Evolutionary conservation across 2,888 invertebrate species (phyloP), one percentile per base, ranked within the genome.

Genomic region (Dicyrtoma fusca): DNA sequence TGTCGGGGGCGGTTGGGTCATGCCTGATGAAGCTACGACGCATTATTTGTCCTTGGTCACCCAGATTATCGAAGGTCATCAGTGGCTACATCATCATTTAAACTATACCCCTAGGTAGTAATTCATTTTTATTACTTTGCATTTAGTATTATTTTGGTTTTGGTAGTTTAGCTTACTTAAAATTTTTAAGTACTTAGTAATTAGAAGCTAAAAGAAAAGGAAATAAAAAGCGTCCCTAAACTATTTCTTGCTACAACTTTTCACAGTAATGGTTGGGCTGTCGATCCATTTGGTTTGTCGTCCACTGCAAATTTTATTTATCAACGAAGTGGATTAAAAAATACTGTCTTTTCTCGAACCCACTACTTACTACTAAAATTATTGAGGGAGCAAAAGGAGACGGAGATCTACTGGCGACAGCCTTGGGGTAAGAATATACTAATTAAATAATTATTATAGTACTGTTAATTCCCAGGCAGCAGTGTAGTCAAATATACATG

Each of bases 1-100:
- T 78, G 97, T 98, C 0, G 94, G 95, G 0, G 99, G 98, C 0
- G 98, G 97, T 11, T 99, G 98, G 97, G 99, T 99, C 1, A 99
- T 99, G 98, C 91, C 95, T 25, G 99, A 99, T 83, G 99, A 99
- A 84, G 96, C 98, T 0, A 95, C 92, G 82, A 88, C 97, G 0
- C 97, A 99, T 84, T 98, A 95, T 90, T 88, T 90, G 45, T 91
- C 95, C 1, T 90, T 95, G 77, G 84, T 95, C 0, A 90, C 93
- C 69, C 97, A 99, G 83, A 84, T 99, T 73, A 92, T 95, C 0
- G 93, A 95, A 78, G 99, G 99, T 0, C 97, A 99, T 84, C 93
- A 95, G 78, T 99, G 97, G 96, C 84, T 98, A 6, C 86, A 90
- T 69, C 87, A 89, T 69, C 88, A 95, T 83, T 83, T 98, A 5